phyloP scores from a whole-genome alignment of 2,113 vertebrate species.

The Haliaeetus leucogaster region DNA sequence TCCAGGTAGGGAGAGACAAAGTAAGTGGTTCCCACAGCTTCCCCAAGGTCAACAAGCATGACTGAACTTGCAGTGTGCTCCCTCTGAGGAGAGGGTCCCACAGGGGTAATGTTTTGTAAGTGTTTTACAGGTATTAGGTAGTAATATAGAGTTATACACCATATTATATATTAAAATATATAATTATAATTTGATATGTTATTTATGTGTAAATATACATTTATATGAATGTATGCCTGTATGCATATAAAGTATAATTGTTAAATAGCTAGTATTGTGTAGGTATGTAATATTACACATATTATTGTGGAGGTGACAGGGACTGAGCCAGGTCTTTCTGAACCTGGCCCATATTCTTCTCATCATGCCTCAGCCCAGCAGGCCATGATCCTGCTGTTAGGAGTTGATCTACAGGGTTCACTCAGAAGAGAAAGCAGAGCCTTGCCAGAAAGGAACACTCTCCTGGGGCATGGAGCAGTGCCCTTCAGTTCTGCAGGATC shows the following conservation, averaged over 20 bases:
- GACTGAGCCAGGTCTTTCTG: background rate
- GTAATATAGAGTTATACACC: background rate
- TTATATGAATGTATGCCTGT: background rate
- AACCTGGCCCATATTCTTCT: background rate
- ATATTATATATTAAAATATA: background rate
- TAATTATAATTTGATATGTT: background rate
- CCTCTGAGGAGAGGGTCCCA: background rate
- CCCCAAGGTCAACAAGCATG: background rate
- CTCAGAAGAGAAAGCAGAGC: background rate
- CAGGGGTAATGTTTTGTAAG: background rate
- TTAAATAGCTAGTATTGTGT: background rate
- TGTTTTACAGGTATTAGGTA: background rate
- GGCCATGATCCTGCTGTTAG: background rate
- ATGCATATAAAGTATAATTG: background rate
- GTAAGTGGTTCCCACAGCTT: background rate
- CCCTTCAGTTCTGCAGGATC: background rate
- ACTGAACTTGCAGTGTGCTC: background rate
- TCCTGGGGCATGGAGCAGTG: background rate
- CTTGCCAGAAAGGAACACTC: background rate
- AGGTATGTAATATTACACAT: background rate
- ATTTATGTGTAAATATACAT: background rate
- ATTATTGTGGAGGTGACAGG: background rate
- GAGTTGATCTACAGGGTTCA: background rate
- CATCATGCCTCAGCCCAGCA: background rate
- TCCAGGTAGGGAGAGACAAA: background rate